phyloP scores from a whole-genome alignment of 2,113 vertebrate genomes.

The Xenopus laevis region DNA sequence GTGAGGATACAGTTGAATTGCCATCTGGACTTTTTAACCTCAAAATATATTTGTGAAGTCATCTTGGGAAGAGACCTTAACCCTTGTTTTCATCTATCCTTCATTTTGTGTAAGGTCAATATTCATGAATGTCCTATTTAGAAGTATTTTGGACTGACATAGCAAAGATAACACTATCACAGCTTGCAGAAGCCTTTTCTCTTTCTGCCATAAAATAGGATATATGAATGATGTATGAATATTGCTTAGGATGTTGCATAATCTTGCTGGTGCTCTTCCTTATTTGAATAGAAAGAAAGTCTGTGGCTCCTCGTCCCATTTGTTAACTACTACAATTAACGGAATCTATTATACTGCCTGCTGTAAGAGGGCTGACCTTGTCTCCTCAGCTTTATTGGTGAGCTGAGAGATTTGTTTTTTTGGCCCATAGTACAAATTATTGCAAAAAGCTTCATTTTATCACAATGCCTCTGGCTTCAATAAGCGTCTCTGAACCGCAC shows the following conservation, averaged over 20 bases:
- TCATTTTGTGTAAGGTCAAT: constrained; percentile 49
- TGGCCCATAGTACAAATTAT: constrained; percentile 33
- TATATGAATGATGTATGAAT: neutral
- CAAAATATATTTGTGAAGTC: constrained; percentile 72
- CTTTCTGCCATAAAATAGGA: neutral
- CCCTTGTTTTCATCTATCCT: constrained; percentile 71
- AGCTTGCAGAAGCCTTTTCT: neutral
- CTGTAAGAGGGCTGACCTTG: constrained; percentile 26
- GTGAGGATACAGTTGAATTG: constrained; percentile 73
- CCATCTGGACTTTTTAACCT: constrained; percentile 83
- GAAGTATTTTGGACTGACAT: neutral
- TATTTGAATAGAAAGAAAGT: neutral
- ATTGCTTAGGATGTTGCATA: neutral
- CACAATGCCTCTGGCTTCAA: constrained; percentile 28
- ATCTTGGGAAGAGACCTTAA: constrained; percentile 71
- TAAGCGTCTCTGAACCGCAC: constrained; percentile 51
- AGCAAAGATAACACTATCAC: neutral
- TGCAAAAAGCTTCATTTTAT: constrained; percentile 37
- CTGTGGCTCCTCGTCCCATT: constrained; percentile 18
- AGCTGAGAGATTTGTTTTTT: constrained; percentile 19
- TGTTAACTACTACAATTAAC: constrained; percentile 30
- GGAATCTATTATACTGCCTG: constrained; percentile 14
- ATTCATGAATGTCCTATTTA: constrained; percentile 13
- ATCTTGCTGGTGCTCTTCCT: neutral
- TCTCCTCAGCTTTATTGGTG: constrained; percentile 23